Percentiles rank a stretch among this genome's conserved stretches.
Evolutionary conservation across 1,140 invertebrate genomes (phyloP).

Genomic region (Dermatophagoides farinae): DNA sequence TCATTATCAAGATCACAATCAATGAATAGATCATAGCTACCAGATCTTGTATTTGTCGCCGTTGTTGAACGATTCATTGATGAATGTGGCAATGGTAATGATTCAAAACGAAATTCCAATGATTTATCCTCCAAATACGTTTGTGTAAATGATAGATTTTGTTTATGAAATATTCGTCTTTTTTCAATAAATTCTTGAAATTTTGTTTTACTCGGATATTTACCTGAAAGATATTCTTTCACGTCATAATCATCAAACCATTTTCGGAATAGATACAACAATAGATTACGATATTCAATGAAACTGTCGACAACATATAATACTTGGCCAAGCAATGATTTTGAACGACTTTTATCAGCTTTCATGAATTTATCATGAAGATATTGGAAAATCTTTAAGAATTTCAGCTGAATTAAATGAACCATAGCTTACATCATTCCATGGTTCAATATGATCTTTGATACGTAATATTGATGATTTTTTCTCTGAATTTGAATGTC

Average conservation of each 20-base stretch:
- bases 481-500: constrained; percentile 44
- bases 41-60: too few species aligned
- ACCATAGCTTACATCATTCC: constrained; percentile 72
- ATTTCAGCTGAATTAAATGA: constrained; percentile 5
- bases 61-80: not conserved
- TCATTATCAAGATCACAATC: too few species aligned
- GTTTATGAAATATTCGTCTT: not conserved
- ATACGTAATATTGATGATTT: constrained; percentile 80
- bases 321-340: not conserved
- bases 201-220: not conserved
- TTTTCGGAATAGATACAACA: not conserved
- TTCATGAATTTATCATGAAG: not conserved
- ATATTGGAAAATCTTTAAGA: constrained; percentile 4
- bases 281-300: constrained; percentile 5
- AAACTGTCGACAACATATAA: not conserved
- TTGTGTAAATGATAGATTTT: not conserved
- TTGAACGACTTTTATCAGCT: not conserved
- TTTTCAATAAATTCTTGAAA: not conserved
- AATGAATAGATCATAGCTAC: too few species aligned
- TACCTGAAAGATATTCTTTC: not conserved
- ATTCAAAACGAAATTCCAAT: not conserved
- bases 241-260: not conserved
- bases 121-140: not conserved
- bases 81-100: not conserved
- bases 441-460: constrained; percentile 64